Conservation (phyloP, 2,113 vertebrate species). For the Corvus moneduloides region DNA sequence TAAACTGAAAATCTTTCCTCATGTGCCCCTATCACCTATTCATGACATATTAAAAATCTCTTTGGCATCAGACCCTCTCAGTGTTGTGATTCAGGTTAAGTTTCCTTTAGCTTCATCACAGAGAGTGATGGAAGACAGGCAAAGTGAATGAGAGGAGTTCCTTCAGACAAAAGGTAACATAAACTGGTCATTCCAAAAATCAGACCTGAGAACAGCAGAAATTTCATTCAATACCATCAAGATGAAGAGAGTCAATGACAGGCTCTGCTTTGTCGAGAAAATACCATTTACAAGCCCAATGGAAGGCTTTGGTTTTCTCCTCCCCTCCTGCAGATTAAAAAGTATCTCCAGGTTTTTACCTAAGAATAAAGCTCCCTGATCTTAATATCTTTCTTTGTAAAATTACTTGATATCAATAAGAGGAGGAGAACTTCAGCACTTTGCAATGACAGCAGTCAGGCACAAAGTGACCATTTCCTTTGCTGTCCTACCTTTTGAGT, state of each 20-base stretch:
- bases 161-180: not conserved
- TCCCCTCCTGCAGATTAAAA: not conserved
- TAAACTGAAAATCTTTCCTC: not conserved
- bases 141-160: not conserved
- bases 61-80: not conserved
- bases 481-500: not conserved
- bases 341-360: not conserved
- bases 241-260: not conserved
- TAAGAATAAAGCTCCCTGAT: not conserved
- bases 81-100: not conserved
- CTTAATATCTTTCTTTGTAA: not conserved
- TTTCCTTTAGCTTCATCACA: not conserved
- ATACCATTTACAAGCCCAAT: not conserved
- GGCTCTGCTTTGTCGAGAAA: not conserved
- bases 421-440: not conserved
- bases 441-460: not conserved
- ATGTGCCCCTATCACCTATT: not conserved
- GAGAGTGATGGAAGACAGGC: not conserved
- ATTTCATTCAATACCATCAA: not conserved
- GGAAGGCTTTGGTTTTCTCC: not conserved
- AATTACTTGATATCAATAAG: not conserved
- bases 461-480: not conserved
- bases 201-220: not conserved
- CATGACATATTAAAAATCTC: not conserved
- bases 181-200: not conserved